Percentiles rank a stretch among this genome's conserved stretches.
Conservation (phyloP, 2,888 invertebrate species). For the Leptogaster cylindrica region DNA sequence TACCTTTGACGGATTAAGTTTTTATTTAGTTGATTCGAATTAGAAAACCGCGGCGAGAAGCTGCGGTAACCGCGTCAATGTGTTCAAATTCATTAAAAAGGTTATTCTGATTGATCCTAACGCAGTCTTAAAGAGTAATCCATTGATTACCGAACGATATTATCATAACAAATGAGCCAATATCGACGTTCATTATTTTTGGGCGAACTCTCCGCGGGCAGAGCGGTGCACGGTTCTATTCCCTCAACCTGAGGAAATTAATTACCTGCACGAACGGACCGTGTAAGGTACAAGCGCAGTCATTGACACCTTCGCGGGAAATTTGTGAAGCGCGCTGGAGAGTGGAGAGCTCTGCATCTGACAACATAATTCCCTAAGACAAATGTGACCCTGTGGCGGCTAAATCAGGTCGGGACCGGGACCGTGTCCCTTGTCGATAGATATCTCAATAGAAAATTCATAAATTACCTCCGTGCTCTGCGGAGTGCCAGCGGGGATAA, state of each 20-base stretch:
- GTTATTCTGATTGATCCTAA: conserved; percentile 12
- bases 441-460: conserved; percentile 41
- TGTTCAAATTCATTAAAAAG: conserved; percentile 1
- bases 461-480: conserved; percentile 26
- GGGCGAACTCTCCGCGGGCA: background rate
- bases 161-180: conserved; percentile 36
- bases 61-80: no score
- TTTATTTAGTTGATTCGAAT: background rate
- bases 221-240: background rate
- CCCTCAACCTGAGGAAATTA: conserved; percentile 10
- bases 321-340: conserved; percentile 39
- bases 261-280: conserved; percentile 7
- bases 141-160: background rate
- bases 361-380: conserved; percentile 28
- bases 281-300: conserved; percentile 21
- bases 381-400: conserved; percentile 21
- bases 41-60: no score
- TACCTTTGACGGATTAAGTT: background rate
- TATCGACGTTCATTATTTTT: conserved; percentile 2
- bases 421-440: conserved; percentile 10
- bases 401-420: conserved; percentile 12
- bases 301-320: conserved; percentile 27
- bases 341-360: background rate
- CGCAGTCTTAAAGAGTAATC: conserved; percentile 8
- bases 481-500: conserved; percentile 21